Conservation (phyloP, 2,797 vertebrate species). For the Pipistrellus pygmaeus region DNA sequence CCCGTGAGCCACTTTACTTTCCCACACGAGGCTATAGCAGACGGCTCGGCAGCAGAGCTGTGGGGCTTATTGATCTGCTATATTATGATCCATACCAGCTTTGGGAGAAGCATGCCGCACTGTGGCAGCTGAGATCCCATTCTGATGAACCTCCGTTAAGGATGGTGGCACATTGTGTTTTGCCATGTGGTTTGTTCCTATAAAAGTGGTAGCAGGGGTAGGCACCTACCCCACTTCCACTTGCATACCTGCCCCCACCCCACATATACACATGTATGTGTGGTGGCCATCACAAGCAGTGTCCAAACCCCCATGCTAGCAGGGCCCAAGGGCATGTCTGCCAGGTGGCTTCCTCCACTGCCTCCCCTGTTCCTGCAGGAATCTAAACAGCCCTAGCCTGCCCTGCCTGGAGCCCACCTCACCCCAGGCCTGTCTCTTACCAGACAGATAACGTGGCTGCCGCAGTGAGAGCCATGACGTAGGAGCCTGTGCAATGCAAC, state of each 20-base stretch:
- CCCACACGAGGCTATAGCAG: not conserved
- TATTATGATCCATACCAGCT: not conserved
- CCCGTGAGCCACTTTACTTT: not conserved
- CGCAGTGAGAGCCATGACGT: conserved; percentile 95
- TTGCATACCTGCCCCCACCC: not conserved
- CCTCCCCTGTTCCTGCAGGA: not conserved
- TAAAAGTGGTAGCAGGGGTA: not conserved
- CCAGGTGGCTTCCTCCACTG: not conserved
- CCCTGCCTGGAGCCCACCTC: not conserved
- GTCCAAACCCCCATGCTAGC: not conserved
- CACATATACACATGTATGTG: not conserved
- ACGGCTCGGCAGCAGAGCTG: not conserved
- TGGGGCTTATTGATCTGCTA: not conserved
- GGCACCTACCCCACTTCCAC: not conserved
- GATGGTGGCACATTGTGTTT: not conserved
- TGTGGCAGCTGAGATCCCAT: not conserved
- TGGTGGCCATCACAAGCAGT: not conserved
- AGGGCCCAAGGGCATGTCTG: not conserved
- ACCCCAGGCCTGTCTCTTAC: conserved; percentile 85
- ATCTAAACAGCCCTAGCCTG: not conserved
- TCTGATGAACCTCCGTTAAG: not conserved
- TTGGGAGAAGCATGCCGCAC: not conserved
- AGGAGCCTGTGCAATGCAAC: conserved; percentile 95
- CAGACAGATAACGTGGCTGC: conserved; percentile 96
- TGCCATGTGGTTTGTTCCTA: not conserved